Conservation (phyloP, 2,888 invertebrate genomes). For the Philonicus albiceps region DNA sequence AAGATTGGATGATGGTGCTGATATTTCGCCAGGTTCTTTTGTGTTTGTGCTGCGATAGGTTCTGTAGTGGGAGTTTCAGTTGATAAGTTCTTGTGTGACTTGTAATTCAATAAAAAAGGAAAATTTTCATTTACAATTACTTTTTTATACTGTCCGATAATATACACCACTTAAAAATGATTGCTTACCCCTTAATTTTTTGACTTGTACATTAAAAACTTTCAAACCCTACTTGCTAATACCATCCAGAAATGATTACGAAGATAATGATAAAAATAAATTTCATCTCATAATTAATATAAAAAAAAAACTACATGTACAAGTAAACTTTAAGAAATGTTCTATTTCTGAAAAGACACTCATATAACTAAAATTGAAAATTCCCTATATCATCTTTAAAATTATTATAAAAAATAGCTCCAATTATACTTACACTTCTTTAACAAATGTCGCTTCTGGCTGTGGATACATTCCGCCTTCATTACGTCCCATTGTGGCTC, state of each 20-base stretch:
- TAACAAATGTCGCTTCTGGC: slow-evolving; percentile 96
- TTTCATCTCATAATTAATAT: neutral
- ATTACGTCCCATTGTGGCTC: slow-evolving; percentile 92
- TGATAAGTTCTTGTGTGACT: neutral
- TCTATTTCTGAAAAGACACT: neutral
- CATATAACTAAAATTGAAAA: neutral
- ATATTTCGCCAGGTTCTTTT: slow-evolving; percentile 95
- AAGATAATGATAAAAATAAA: neutral
- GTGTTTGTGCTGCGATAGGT: slow-evolving; percentile 97
- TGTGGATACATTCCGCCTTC: slow-evolving; percentile 91
- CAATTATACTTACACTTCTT: slow-evolving; percentile 84
- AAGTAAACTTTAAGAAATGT: neutral
- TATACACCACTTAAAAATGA: neutral
- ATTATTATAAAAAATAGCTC: neutral
- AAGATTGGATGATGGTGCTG: slow-evolving; percentile 93
- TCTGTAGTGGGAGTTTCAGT: slow-evolving; percentile 62
- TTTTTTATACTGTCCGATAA: neutral
- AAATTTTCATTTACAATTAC: neutral
- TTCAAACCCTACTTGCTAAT: neutral
- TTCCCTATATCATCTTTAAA: neutral
- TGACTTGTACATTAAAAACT: neutral
- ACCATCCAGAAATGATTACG: neutral
- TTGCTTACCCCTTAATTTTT: neutral
- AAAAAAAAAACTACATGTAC: neutral
- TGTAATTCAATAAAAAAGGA: neutral